A percentile compares a stretch with the other conserved stretches of the same genome.
Evolutionary conservation across 1,140 invertebrate species (phyloP).

Genomic region (Solenopsis invicta): DNA sequence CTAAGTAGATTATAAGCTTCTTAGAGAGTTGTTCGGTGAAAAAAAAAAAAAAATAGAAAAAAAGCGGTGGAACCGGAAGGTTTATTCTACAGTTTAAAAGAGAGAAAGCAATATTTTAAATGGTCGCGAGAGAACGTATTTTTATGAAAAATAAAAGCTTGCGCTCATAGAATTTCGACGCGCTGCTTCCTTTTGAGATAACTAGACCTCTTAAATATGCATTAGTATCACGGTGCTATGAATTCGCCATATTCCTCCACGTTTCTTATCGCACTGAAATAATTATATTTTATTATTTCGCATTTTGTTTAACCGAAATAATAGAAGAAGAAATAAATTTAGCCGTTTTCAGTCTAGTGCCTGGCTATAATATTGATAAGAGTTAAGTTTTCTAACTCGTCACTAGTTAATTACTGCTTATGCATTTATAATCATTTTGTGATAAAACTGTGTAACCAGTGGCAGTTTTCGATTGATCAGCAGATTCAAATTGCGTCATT

Average conservation of each 20-base stretch:
- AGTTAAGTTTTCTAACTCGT: too few relatives aligned
- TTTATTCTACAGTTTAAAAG: slow-evolving; percentile 21
- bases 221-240: neutral
- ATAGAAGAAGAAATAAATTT: too few relatives aligned
- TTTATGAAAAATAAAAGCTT: slow-evolving; percentile 16
- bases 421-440: too few relatives aligned
- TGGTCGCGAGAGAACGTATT: slow-evolving; percentile 23
- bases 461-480: too few relatives aligned
- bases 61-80: neutral
- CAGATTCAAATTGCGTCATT: too few relatives aligned
- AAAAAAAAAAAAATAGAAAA: slow-evolving; percentile 21
- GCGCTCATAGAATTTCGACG: neutral
- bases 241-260: slow-evolving; percentile 8
- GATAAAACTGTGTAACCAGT: too few relatives aligned
- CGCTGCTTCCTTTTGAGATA: slow-evolving; percentile 4
- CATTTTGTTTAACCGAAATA: neutral
- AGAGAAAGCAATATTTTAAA: slow-evolving; percentile 19
- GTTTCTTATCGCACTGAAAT: neutral
- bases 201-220: slow-evolving; percentile 45
- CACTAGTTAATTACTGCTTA: too few relatives aligned
- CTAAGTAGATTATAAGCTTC: slow-evolving; percentile 22
- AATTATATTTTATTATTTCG: slow-evolving; percentile 13
- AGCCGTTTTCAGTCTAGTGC: too few relatives aligned
- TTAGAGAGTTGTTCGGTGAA: slow-evolving; percentile 36
- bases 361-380: too few relatives aligned